These are phyloP conservation scores for Drosophila carrolli DNA, from an alignment of 1,140 invertebrate genomes.

Conservation along the genomic window DNA sequence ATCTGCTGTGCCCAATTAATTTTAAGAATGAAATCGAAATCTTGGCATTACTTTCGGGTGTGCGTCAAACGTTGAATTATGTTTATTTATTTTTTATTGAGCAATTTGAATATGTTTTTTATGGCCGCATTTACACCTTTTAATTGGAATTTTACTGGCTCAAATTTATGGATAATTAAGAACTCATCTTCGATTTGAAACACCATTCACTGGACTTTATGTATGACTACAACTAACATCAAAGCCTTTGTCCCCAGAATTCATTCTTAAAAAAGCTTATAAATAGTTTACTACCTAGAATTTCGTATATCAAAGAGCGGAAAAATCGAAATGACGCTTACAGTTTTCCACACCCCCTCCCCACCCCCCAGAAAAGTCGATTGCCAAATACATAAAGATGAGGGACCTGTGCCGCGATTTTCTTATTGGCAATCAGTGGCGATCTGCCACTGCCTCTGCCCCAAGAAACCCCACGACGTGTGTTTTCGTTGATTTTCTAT, in stretches of 20 bases:
- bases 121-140: constrained; percentile 29
- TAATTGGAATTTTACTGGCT: constrained; percentile 19
- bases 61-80: constrained; percentile 25
- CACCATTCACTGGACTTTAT: background rate
- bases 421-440: constrained; percentile 68
- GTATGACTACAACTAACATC: constrained; percentile 16
- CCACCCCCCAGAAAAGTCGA: constrained; percentile 10
- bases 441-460: constrained; percentile 14
- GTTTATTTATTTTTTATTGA: constrained; percentile 38
- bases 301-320: constrained; percentile 34
- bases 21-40: constrained; percentile 81
- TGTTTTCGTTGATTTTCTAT: constrained; percentile 76
- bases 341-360: background rate
- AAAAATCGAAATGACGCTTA: constrained; percentile 57
- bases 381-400: constrained; percentile 37
- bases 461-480: constrained; percentile 12
- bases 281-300: constrained; percentile 43
- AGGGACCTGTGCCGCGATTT: constrained; percentile 24
- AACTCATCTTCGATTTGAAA: constrained; percentile 4
- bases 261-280: constrained; percentile 22
- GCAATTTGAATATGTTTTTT: constrained; percentile 45
- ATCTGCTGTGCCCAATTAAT: constrained; percentile 71
- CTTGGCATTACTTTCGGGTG: constrained; percentile 53
- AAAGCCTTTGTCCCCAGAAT: constrained; percentile 26
- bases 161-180: constrained; percentile 10